phyloP scores from a whole-genome alignment of 2,113 vertebrate genomes.

The Ondatra zibethicus region DNA sequence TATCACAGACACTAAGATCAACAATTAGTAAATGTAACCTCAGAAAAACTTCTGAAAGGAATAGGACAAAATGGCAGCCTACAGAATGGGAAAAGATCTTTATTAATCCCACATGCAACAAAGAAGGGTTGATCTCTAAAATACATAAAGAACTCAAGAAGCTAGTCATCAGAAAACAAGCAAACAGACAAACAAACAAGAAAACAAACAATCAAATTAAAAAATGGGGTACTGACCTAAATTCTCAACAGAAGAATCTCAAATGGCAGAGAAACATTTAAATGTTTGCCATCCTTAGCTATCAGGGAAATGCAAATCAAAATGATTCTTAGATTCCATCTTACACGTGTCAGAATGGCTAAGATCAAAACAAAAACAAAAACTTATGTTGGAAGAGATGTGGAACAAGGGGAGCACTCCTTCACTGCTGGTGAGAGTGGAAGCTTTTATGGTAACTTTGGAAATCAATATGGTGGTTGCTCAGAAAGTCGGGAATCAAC shows the following conservation, averaged over 20 bases:
- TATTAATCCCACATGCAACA: not conserved
- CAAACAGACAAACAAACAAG: not conserved
- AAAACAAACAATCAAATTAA: not conserved
- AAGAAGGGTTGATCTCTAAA: not conserved
- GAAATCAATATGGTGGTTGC: not conserved
- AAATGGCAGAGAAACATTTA: not conserved
- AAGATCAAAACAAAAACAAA: not conserved
- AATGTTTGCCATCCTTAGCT: not conserved
- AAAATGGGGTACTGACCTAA: not conserved
- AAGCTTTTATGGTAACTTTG: not conserved
- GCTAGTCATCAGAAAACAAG: not conserved
- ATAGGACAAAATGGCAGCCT: not conserved
- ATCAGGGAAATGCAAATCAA: not conserved
- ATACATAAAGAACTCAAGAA: not conserved
- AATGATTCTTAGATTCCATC: not conserved
- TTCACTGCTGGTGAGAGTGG: not conserved
- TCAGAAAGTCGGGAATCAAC: not conserved
- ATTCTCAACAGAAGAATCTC: not conserved
- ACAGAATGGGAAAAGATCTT: not conserved
- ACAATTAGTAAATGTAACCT: not conserved
- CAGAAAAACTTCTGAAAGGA: not conserved
- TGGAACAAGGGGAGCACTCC: not conserved
- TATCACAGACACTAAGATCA: not conserved
- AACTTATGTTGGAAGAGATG: not conserved
- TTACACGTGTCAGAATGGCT: not conserved